Evolutionary conservation across 2,888 invertebrate species (phyloP).

Genomic region (Himalopsyche japonica): DNA sequence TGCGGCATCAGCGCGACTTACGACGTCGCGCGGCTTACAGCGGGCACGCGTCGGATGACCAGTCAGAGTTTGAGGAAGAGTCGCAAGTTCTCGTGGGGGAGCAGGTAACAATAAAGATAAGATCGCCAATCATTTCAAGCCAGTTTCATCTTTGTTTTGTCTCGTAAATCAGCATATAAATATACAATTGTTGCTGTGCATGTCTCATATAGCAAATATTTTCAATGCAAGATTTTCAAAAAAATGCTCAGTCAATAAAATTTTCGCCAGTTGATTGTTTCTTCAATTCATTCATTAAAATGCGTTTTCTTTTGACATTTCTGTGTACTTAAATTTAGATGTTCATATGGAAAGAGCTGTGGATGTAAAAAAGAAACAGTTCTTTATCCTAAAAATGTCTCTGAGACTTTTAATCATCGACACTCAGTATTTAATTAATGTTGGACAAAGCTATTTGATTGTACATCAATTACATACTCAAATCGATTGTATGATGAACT

Average conservation of each 20-base stretch:
- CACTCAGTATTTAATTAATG: too few relatives aligned
- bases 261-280: too few relatives aligned
- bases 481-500: too few relatives aligned
- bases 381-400: too few relatives aligned
- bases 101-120: constrained; percentile 15
- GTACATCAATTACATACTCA: too few relatives aligned
- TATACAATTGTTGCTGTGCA: neutral
- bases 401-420: too few relatives aligned
- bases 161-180: neutral
- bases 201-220: neutral
- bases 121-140: neutral
- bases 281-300: too few relatives aligned
- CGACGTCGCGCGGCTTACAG: constrained; percentile 7
- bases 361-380: too few relatives aligned
- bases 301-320: too few relatives aligned
- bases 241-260: neutral
- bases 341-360: too few relatives aligned
- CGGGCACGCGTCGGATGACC: constrained; percentile 34
- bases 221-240: neutral
- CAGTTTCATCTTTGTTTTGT: neutral
- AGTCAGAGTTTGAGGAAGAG: constrained; percentile 24
- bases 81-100: constrained; percentile 17
- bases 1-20: neutral
- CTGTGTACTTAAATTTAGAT: too few relatives aligned
- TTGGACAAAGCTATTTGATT: too few relatives aligned